These are phyloP conservation scores for Megamerina dolium DNA, from an alignment of 2,888 invertebrate species.

Conservation along the genomic window DNA sequence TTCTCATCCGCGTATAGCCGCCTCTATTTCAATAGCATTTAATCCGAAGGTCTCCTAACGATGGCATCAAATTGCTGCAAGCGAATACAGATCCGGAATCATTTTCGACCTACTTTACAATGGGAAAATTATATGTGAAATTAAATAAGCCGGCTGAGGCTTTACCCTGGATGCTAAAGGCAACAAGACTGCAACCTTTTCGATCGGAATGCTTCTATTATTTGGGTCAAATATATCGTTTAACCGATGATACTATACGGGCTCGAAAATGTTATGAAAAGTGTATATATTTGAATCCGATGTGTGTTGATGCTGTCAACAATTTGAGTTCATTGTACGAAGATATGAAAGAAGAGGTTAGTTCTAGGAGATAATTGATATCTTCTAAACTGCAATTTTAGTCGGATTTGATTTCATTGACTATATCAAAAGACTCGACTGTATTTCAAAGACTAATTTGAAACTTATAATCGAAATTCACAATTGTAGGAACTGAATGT, in stretches of 20 bases:
- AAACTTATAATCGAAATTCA: no score
- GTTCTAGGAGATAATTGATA: background rate
- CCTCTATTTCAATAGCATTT: no score
- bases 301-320: slow-evolving; percentile 62
- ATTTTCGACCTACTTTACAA: slow-evolving; percentile 32
- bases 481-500: slow-evolving; percentile 35
- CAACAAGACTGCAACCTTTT: slow-evolving; percentile 67
- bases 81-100: slow-evolving; percentile 22
- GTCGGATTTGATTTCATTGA: no score
- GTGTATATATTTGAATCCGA: slow-evolving; percentile 66
- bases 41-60: slow-evolving; percentile 49
- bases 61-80: slow-evolving; percentile 55
- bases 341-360: slow-evolving; percentile 59
- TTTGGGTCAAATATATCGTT: slow-evolving; percentile 69
- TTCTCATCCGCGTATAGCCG: background rate
- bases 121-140: slow-evolving; percentile 34
- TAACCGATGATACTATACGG: slow-evolving; percentile 61
- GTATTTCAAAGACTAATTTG: no score
- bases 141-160: slow-evolving; percentile 57
- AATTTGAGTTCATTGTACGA: slow-evolving; percentile 72
- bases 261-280: slow-evolving; percentile 81
- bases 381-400: no score
- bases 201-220: slow-evolving; percentile 67
- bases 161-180: slow-evolving; percentile 60
- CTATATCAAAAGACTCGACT: no score